Percentiles rank a stretch among this genome's conserved stretches.
Conservation (phyloP, 2,113 vertebrate species). For the Corythornis vintsioides region DNA sequence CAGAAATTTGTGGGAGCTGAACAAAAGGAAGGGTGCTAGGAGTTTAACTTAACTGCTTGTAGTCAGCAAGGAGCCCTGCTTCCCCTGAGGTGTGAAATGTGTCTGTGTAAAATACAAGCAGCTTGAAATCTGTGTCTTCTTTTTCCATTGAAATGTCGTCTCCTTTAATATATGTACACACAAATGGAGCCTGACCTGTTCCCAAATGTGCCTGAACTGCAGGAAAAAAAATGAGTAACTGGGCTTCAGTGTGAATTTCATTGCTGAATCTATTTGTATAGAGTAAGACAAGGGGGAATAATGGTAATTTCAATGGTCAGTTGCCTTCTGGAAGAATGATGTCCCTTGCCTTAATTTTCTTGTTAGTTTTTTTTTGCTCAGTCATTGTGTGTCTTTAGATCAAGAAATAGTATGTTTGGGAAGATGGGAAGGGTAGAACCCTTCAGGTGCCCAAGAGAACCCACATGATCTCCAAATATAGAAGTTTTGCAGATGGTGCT, state of each 20-base stretch:
- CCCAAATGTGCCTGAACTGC: not conserved
- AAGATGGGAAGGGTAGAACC: not conserved
- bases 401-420: not conserved
- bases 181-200: constrained; percentile 9
- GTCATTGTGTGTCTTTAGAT: not conserved
- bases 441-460: not conserved
- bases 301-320: not conserved
- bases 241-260: not conserved
- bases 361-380: not conserved
- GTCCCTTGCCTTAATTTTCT: not conserved
- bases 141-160: not conserved
- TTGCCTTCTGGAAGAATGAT: not conserved
- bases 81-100: not conserved
- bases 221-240: not conserved
- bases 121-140: not conserved
- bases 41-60: constrained; percentile 28
- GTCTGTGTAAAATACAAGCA: not conserved
- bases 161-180: not conserved
- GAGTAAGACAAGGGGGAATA: not conserved
- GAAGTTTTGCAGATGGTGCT: not conserved
- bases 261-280: not conserved
- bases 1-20: constrained; percentile 51
- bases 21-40: constrained; percentile 39
- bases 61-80: not conserved
- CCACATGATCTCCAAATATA: not conserved